These are phyloP conservation scores for Caligus rogercresseyi DNA, from an alignment of 1,140 invertebrate genomes.

Conservation along the genomic window DNA sequence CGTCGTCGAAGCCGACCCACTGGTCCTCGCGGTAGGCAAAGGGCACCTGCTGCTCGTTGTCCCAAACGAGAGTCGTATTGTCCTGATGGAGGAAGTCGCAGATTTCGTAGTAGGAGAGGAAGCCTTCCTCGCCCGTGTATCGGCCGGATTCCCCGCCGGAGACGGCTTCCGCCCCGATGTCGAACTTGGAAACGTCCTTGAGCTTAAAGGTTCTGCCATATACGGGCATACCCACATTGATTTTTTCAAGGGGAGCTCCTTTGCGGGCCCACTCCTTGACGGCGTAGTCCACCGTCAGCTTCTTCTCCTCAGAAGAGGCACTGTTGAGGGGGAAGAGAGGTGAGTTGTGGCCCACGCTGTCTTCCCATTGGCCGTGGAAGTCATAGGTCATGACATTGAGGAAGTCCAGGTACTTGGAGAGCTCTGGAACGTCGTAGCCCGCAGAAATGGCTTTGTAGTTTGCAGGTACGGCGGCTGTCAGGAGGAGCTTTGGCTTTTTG, in stretches of 20 bases:
- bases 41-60: slow-evolving; percentile 84
- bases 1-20: slow-evolving; percentile 91
- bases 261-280: slow-evolving; percentile 80
- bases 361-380: slow-evolving; percentile 82
- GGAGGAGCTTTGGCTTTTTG: slow-evolving; percentile 54
- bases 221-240: slow-evolving; percentile 74
- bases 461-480: slow-evolving; percentile 76
- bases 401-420: slow-evolving; percentile 79
- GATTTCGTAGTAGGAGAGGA: slow-evolving; percentile 84
- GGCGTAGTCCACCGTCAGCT: slow-evolving; percentile 73
- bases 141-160: slow-evolving; percentile 59
- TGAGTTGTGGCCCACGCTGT: slow-evolving; percentile 76
- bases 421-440: slow-evolving; percentile 80
- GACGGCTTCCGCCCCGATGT: slow-evolving; percentile 73
- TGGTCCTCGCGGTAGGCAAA: slow-evolving; percentile 78
- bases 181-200: slow-evolving; percentile 66
- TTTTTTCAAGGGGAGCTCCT: slow-evolving; percentile 82
- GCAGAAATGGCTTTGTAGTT: slow-evolving; percentile 79
- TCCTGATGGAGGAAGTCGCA: slow-evolving; percentile 76
- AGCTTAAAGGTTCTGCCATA: slow-evolving; percentile 87
- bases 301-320: slow-evolving; percentile 71
- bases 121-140: slow-evolving; percentile 69
- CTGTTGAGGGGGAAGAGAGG: slow-evolving; percentile 71
- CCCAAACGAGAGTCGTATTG: slow-evolving; percentile 85
- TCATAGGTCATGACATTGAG: slow-evolving; percentile 91